These are phyloP conservation scores for Molothrus aeneus DNA, from an alignment of 2,797 vertebrate species.

Conservation along the genomic window DNA sequence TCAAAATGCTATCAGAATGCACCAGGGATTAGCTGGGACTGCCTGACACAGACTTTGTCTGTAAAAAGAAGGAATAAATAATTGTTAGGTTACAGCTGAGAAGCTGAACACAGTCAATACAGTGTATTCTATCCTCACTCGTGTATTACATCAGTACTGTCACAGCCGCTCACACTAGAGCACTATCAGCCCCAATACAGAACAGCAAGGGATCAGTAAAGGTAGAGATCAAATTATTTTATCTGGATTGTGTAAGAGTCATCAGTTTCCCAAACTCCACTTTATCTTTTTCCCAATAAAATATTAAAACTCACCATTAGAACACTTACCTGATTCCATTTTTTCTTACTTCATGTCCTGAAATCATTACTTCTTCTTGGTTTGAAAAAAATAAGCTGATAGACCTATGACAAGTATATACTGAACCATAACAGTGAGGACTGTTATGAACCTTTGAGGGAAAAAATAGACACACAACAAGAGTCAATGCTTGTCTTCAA, in stretches of 20 bases:
- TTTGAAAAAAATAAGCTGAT: slow-evolving; percentile 94
- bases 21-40: background rate
- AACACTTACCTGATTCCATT: slow-evolving; percentile 84
- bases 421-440: slow-evolving; percentile 85
- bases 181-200: background rate
- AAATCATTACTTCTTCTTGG: slow-evolving; percentile 93
- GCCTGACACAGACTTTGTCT: background rate
- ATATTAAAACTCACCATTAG: background rate
- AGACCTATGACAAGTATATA: slow-evolving; percentile 90
- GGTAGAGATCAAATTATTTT: background rate
- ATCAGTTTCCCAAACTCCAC: background rate
- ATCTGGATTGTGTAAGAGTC: background rate
- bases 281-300: background rate
- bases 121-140: background rate
- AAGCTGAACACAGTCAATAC: background rate
- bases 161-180: background rate
- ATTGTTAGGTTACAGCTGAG: background rate
- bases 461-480: background rate
- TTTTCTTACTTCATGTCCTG: slow-evolving; percentile 91
- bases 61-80: background rate
- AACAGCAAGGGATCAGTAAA: background rate
- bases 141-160: background rate
- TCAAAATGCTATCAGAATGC: background rate
- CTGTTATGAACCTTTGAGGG: slow-evolving; percentile 90
- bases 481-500: background rate